Evolutionary conservation across 2,888 invertebrate species (phyloP).

Genomic region (Latrodectus hesperus): DNA sequence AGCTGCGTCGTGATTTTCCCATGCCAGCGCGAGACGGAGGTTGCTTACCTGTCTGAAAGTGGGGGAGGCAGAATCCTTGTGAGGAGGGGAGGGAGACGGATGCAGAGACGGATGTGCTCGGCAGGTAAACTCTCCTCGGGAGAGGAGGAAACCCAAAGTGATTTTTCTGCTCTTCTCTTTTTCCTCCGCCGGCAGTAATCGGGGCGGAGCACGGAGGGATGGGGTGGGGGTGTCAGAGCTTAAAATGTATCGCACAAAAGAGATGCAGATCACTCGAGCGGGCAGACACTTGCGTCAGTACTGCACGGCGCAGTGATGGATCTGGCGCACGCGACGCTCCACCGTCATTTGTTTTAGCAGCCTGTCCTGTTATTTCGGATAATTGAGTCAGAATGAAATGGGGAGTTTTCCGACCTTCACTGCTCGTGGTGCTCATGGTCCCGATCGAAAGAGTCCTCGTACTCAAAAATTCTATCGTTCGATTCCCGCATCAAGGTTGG

Average conservation of each 20-base stretch:
- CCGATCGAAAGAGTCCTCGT: no score
- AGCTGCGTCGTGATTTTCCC: constrained; percentile 1
- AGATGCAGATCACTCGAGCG: no score
- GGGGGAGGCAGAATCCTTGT: neutral
- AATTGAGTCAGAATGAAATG: no score
- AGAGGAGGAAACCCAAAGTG: constrained; percentile 31
- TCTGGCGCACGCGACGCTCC: no score
- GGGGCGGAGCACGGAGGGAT: neutral
- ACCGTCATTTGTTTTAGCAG: no score
- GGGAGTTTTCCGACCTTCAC: no score
- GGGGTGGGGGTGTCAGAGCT: neutral
- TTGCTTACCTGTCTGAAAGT: constrained; percentile 47
- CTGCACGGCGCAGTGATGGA: no score
- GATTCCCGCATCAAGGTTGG: no score
- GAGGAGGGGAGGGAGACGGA: constrained; percentile 35
- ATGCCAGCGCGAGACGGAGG: constrained; percentile 8
- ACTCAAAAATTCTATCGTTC: no score
- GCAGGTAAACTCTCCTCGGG: constrained; percentile 24
- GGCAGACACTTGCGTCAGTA: no score
- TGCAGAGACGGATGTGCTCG: constrained; percentile 65
- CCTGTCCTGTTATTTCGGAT: no score
- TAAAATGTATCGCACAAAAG: neutral
- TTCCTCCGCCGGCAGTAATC: neutral
- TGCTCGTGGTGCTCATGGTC: no score
- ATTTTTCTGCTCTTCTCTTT: constrained; percentile 12